These are phyloP conservation scores for Empis livida DNA, from an alignment of 2,888 invertebrate genomes.

Conservation along the genomic window DNA sequence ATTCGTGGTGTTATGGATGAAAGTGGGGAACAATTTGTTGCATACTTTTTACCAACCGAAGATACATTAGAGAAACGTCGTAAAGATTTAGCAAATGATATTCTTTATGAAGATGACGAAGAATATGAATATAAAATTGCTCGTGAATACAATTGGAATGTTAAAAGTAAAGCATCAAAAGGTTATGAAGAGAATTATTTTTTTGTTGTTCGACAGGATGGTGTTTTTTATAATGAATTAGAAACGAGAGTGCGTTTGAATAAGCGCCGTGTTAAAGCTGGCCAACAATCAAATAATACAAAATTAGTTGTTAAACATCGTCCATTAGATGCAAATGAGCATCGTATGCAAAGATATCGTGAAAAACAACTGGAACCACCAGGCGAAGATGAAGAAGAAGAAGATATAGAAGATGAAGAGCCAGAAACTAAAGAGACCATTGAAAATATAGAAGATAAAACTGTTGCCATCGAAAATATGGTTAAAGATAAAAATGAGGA, in stretches of 20 bases:
- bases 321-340: conserved; percentile 71
- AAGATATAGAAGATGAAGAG: conserved; percentile 44
- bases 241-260: conserved; percentile 91
- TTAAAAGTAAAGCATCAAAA: conserved; percentile 89
- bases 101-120: conserved; percentile 77
- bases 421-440: conserved; percentile 19
- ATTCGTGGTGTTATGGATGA: conserved; percentile 99
- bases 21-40: conserved; percentile 97
- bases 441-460: conserved; percentile 13
- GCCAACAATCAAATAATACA: conserved; percentile 41
- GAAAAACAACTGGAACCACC: conserved; percentile 82
- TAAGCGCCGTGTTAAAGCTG: conserved; percentile 73
- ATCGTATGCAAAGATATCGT: conserved; percentile 71
- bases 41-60: conserved; percentile 93
- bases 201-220: conserved; percentile 79
- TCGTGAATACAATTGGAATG: conserved; percentile 98
- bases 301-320: conserved; percentile 78
- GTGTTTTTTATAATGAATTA: conserved; percentile 87
- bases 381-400: conserved; percentile 56
- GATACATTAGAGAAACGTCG: conserved; percentile 83
- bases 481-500: conserved; percentile 19
- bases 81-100: conserved; percentile 58
- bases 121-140: conserved; percentile 97
- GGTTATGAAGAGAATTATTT: conserved; percentile 97
- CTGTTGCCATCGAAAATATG: conserved; percentile 21